Percentiles rank a stretch among this genome's conserved stretches.
Conservation (phyloP, 92 coral and sea anemone genomes). For the Palythoa grandiflora region DNA sequence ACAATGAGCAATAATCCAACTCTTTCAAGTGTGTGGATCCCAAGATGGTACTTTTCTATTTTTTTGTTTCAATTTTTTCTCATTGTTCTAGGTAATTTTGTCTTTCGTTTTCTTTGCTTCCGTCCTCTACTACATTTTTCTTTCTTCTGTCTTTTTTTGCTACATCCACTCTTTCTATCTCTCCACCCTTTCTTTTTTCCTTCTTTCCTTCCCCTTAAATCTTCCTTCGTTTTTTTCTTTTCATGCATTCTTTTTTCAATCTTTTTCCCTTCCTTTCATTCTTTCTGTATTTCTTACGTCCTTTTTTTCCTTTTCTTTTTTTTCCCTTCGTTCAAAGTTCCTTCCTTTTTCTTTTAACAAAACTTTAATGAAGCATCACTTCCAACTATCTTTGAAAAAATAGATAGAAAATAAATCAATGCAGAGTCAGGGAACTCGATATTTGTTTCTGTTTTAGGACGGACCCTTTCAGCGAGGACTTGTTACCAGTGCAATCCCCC, state of each 20-base stretch:
- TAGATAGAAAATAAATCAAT: not conserved
- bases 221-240: not conserved
- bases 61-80: not conserved
- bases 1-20: constrained; percentile 86
- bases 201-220: not conserved
- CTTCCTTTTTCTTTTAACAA: not conserved
- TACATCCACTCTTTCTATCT: not conserved
- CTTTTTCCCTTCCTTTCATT: not conserved
- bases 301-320: not conserved
- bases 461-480: constrained; percentile 93
- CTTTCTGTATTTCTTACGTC: not conserved
- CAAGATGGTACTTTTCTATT: constrained; percentile 81
- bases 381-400: not conserved
- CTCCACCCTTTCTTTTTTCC: not conserved
- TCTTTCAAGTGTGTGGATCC: constrained; percentile 92
- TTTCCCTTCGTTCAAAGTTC: not conserved
- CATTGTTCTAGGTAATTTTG: not conserved
- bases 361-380: not conserved
- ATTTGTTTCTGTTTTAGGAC: constrained; percentile 66
- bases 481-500: constrained; percentile 89
- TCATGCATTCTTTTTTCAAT: not conserved
- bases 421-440: not conserved
- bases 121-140: not conserved
- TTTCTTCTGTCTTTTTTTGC: not conserved
- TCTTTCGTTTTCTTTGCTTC: not conserved